Base-by-base conservation (phyloP, 1,140 invertebrate species). In the Sarcophaga peregrina region DNA sequence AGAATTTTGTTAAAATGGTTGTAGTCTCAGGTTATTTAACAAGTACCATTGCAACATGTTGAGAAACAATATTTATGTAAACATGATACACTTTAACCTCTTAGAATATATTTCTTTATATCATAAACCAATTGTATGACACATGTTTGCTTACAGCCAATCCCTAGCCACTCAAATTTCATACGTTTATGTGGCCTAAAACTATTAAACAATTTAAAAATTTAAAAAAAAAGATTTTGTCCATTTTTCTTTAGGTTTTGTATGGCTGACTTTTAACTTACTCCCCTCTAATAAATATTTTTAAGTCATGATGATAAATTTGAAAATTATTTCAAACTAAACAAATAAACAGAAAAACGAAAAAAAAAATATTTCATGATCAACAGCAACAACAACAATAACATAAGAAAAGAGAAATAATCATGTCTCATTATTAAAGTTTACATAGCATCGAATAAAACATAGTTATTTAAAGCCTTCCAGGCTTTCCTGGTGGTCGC, bases 371-470 rank as follows among this genome's bases (percentile, higher is more conserved):
- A n/a, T 45, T 76, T 76, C 74, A 76, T 76, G 74, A 76, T 76
- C 74, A 76, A 47, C 45, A 48, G 45, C 46, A 2, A 37, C 20
- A 37, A 74, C 3, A 48, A 48, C 8, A n/a, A 48, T 48, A 58
- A 58, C 54, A 68, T 0, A 68, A 68, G 58, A 68, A n/a, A 9
- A 47, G n/a, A 78, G 5, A 78, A 78, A 78, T 78, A 78, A 52
- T 78, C 75, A 52, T 78, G 75, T 78, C 75, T 78, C 75, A 78
- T 78, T 78, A 78, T 76, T 50, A 78, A 25, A 20, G 75, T 78
- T 78, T 78, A 50, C 47, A 68, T 68, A 68, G 17, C 17, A 47
- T 78, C 47, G 37, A 17, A 52, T 17, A 50, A 50, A 78, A 78
- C 75, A 78, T 78, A 78, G 75, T 78, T 52, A 78, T 78, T 78